Evolutionary conservation across 2,888 invertebrate species (phyloP), one percentile per base, ranked within the genome.

Genomic region (Amphiduros pacificus): DNA sequence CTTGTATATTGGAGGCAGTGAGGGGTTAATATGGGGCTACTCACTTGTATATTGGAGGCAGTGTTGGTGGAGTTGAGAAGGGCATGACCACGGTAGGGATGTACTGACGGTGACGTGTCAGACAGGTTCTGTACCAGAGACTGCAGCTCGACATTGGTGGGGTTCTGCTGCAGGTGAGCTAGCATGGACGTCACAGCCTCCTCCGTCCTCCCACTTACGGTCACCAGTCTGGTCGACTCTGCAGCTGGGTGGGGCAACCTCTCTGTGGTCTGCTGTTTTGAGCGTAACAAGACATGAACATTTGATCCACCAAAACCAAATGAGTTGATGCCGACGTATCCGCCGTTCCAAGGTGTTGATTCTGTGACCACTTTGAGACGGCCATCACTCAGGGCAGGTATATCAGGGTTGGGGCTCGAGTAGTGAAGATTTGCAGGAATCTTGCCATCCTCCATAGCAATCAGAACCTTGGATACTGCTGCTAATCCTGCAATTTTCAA

Each of bases 351-450:
- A 28, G 89, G 88, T 65, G 88, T 89, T 75, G 91, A 89, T 80
- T 90, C 88, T 69, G 90, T 87, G 4, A 71, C 66, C 55, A 97
- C 89, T 85, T 93, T 88, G n/a, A 98, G 86, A 52, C 91, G 86
- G 0, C 97, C 98, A 79, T 97, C 94, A 66, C 84, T 82, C 52
- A 99, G 85, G n/a, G 92, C 94, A 11, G 94, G 91, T 64, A 99
- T 93, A 79, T 96, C 92, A 0, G 89, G 86, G 82, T 98, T 98
- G 1, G 98, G 95, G 26, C 81, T 85, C 60, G 88, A 85, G 83
- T 88, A 99, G 81, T 99, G 97, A 64, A 99, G 85, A 84, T 98
- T 99, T 24, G 87, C 89, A 1, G 98, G 98, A 71, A 99, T 91
- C 32, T 89, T 82, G 31, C 93, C 92, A 59, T 87, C 84, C 84